phyloP scores from a whole-genome alignment of 2,113 vertebrate species.

The Aleadryas rufinucha region DNA sequence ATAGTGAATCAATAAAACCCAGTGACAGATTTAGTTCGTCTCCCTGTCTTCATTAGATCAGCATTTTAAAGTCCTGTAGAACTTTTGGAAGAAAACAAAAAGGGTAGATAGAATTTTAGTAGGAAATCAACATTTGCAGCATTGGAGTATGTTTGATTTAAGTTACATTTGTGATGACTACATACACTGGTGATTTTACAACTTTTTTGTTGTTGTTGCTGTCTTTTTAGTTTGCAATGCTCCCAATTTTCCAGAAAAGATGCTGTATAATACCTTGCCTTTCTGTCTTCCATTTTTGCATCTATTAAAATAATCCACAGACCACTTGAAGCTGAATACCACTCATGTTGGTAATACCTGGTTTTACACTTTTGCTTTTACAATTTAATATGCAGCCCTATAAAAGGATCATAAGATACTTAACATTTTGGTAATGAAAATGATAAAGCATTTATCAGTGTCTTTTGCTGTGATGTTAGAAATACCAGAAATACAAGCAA shows the following conservation, averaged over 20 bases:
- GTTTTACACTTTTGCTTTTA: neutral
- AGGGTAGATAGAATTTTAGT: neutral
- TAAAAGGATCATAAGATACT: neutral
- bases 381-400: neutral
- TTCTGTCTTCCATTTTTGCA: neutral
- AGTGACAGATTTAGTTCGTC: neutral
- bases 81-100: neutral
- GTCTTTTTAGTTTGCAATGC: neutral
- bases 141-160: neutral
- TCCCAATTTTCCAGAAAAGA: neutral
- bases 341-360: neutral
- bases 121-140: neutral
- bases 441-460: neutral
- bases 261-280: neutral
- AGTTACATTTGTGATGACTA: neutral
- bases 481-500: neutral
- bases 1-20: neutral
- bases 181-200: neutral
- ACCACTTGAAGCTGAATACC: neutral
- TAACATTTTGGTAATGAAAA: neutral
- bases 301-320: neutral
- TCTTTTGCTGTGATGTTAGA: neutral
- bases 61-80: neutral
- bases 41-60: neutral
- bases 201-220: neutral